Base-by-base conservation (phyloP, 2,113 vertebrate genomes). In the Motacilla tschutschensis region DNA sequence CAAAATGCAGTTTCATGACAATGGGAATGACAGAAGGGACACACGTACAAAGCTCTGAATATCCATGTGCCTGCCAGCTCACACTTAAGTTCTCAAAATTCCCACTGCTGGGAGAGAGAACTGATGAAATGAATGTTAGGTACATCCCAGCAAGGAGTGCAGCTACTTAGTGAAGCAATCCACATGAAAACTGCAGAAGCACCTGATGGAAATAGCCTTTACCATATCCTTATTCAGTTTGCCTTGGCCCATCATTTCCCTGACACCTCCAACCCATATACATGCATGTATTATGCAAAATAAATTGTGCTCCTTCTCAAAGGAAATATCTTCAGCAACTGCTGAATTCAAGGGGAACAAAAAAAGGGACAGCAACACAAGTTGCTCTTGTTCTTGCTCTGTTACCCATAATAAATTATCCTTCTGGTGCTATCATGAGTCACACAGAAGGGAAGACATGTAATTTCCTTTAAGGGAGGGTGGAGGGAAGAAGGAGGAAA, bases 191-290 rank as follows among this genome's bases (percentile, higher is more conserved):
- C 28, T 63, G 41, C 54, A 55, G 48, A 70, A 46, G 12, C 58
- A 12, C n/a, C 57, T 54, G 26, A 63, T 58, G 35, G 63, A 65
- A 73, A 62, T 35, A 65, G 6, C 38, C 53, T 11, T 77, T 46
- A 77, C 24, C 24, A 6, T 17, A 62, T 41, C 25, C 53, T 62
- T 18, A 22, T 54, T 38, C 70, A 29, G 7, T 75, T 51, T 90
- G 26, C 35, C 36, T 43, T 47, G 13, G 5, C 12, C 17, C 8
- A 40, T 28, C 14, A n/a, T 10, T 48, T 73, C 17, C 55, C 43
- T 0, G 0, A 29, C 40, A 62, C 19, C 14, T 63, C 47, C 24
- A 51, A 51, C 2, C 6, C 3, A 3, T 29, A 43, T 33, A 33
- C 8, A 22, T 22, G 38, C 31, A 53, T 18, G 28, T 35, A 53